Percentiles rank a stretch among this genome's conserved stretches.
Conservation (phyloP, 1,140 invertebrate species). For the Coenobita brevimanus region DNA sequence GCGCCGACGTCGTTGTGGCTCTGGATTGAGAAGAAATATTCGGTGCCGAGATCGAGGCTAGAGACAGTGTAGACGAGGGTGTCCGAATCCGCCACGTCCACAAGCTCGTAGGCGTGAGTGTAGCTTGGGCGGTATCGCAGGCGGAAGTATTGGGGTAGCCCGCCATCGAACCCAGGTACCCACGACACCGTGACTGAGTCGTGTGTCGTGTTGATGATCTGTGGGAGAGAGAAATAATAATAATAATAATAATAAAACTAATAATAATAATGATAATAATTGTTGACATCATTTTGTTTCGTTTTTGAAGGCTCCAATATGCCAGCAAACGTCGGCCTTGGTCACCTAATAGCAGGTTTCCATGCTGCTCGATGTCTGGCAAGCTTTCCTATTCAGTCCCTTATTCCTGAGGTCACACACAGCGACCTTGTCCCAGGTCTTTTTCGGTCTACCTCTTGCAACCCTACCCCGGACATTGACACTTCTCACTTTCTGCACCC, state of each 20-base stretch:
- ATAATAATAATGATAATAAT: neutral
- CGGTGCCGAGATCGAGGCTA: slow-evolving; percentile 86
- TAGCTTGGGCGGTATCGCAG: slow-evolving; percentile 63
- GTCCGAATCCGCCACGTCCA: slow-evolving; percentile 85
- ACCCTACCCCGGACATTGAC: too few species aligned
- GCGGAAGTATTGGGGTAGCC: slow-evolving; percentile 75
- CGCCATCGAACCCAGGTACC: slow-evolving; percentile 96
- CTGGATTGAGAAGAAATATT: slow-evolving; percentile 92
- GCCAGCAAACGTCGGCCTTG: too few species aligned
- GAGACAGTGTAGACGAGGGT: slow-evolving; percentile 81
- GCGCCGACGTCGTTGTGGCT: slow-evolving; percentile 89
- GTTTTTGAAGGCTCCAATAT: too few species aligned
- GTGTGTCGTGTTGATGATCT: slow-evolving; percentile 90
- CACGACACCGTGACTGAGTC: slow-evolving; percentile 89
- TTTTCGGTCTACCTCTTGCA: too few species aligned
- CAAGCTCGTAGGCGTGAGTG: slow-evolving; percentile 70
- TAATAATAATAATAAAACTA: too few species aligned
- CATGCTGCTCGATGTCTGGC: too few species aligned
- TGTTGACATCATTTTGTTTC: too few species aligned
- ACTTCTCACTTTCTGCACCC: too few species aligned
- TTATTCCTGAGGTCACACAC: too few species aligned
- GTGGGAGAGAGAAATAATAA: slow-evolving; percentile 57
- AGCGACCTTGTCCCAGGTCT: too few species aligned
- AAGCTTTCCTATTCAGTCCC: neutral
- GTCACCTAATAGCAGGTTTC: too few species aligned